Evolutionary conservation across 2,888 invertebrate species (phyloP).

Genomic region (Andrena hattorfiana): DNA sequence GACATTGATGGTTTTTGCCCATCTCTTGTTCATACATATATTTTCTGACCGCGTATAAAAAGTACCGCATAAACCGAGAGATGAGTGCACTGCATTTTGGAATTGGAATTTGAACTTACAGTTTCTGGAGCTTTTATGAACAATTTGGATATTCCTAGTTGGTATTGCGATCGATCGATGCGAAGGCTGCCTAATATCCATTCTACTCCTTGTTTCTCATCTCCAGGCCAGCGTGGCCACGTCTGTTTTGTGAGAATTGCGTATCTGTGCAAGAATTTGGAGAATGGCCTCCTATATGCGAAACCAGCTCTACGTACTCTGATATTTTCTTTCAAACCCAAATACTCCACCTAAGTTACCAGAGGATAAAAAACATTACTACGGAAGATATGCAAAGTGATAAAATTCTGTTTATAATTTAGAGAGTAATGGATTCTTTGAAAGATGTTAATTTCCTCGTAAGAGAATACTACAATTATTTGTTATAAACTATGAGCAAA

Average conservation of each 20-base stretch:
- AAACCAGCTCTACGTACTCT: conserved; percentile 89
- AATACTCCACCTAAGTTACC: conserved; percentile 86
- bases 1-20: too few relatives aligned
- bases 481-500: too few relatives aligned
- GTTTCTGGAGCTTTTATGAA: conserved; percentile 90
- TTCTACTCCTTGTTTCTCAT: conserved; percentile 86
- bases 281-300: conserved; percentile 88
- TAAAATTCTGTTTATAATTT: too few relatives aligned
- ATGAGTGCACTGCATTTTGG: neutral
- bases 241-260: conserved; percentile 88
- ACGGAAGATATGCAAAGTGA: too few relatives aligned
- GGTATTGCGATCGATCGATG: conserved; percentile 88
- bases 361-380: neutral
- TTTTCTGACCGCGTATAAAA: too few relatives aligned
- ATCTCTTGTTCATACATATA: too few relatives aligned
- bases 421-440: too few relatives aligned
- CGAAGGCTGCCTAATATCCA: conserved; percentile 87
- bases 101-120: conserved; percentile 79
- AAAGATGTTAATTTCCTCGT: too few relatives aligned
- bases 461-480: too few relatives aligned
- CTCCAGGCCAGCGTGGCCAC: conserved; percentile 87
- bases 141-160: conserved; percentile 88
- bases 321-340: conserved; percentile 90
- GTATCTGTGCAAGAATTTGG: conserved; percentile 88
- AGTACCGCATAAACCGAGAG: neutral